Percentiles rank a stretch among this genome's conserved stretches.
Evolutionary conservation across 1,140 invertebrate species (phyloP).

Genomic region (Berghia stephanieae): DNA sequence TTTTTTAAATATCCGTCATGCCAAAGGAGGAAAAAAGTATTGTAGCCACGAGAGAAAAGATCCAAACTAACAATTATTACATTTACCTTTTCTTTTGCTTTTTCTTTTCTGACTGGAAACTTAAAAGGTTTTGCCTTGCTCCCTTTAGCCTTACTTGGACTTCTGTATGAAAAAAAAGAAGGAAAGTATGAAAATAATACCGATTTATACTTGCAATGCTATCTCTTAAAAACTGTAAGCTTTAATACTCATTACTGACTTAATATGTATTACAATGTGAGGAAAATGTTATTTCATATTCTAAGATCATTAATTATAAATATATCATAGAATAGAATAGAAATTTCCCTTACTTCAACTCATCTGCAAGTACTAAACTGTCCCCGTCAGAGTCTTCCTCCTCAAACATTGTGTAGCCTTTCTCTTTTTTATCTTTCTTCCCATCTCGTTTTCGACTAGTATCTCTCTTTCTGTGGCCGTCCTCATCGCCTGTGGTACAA

Average conservation of each 20-base stretch:
- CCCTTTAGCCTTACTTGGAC: conserved; percentile 89
- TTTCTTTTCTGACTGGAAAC: conserved; percentile 64
- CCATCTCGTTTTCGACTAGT: conserved; percentile 52
- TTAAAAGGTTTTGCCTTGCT: conserved; percentile 56
- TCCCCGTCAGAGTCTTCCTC: conserved; percentile 93
- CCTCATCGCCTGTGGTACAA: conserved; percentile 22
- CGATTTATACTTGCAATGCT: neutral
- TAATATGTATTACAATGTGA: neutral
- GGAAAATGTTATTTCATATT: neutral
- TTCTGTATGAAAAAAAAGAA: conserved; percentile 70
- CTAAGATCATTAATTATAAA: neutral
- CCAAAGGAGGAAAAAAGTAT: conserved; percentile 1
- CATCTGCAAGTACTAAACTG: conserved; percentile 70
- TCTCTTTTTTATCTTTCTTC: conserved; percentile 67
- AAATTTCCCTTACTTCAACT: conserved; percentile 77
- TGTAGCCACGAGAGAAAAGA: neutral
- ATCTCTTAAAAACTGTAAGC: neutral
- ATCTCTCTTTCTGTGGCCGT: conserved; percentile 44
- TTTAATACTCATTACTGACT: neutral
- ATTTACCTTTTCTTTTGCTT: conserved; percentile 52
- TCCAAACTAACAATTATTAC: neutral
- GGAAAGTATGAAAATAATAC: neutral
- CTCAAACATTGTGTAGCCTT: conserved; percentile 86
- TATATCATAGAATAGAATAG: neutral
- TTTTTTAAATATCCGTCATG: neutral